phyloP scores from a whole-genome alignment of 2,888 invertebrate species.

The Mythimna ferrago region DNA sequence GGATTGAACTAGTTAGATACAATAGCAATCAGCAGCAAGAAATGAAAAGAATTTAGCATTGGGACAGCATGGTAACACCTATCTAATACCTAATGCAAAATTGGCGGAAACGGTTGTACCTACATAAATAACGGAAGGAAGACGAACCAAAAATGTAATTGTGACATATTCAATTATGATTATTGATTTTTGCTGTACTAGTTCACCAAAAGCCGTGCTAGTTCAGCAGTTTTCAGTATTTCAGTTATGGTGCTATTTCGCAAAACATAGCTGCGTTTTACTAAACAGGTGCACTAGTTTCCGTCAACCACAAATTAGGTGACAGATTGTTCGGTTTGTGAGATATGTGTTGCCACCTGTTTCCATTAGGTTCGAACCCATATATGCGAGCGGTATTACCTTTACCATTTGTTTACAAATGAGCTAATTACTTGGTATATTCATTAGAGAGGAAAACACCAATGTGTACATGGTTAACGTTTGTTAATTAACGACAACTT shows the following conservation, averaged over 20 bases:
- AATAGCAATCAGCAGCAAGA: background rate
- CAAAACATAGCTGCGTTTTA: background rate
- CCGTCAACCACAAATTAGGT: background rate
- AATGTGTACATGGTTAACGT: background rate
- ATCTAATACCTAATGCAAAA: no score
- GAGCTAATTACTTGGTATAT: background rate
- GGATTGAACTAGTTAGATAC: background rate
- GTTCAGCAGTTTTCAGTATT: background rate
- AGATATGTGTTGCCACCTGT: constrained; percentile 3
- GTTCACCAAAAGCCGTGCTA: background rate
- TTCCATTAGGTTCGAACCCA: background rate
- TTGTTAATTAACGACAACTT: background rate
- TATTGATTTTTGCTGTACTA: background rate
- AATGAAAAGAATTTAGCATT: background rate
- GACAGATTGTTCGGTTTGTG: background rate
- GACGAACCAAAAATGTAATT: background rate
- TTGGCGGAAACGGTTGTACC: no score
- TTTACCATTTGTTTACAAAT: background rate
- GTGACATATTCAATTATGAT: background rate
- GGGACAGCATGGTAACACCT: background rate
- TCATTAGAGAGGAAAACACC: constrained; percentile 15
- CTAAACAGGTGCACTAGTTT: background rate
- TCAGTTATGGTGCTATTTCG: background rate
- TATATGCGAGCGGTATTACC: background rate
- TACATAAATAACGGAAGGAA: background rate